Evolutionary conservation across 2,888 invertebrate species (phyloP).

Genomic region (Scaptomyza caliginosa): DNA sequence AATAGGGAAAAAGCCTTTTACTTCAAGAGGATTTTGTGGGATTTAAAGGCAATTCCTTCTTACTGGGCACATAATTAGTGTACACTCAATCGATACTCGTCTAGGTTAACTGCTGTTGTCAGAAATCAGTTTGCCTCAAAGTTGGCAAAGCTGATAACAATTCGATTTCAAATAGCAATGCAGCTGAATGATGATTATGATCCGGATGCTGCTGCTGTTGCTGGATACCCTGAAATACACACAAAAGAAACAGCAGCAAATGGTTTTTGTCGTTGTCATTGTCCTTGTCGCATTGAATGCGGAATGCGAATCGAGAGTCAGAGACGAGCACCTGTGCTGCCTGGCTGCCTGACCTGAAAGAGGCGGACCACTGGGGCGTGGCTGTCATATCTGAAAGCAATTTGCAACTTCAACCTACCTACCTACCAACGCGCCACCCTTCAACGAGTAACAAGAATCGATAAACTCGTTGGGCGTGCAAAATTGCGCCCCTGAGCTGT

Average conservation of each 20-base stretch:
- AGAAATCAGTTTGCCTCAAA: neutral
- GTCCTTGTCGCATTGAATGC: conserved; percentile 20
- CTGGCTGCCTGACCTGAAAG: conserved; percentile 65
- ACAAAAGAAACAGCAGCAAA: conserved; percentile 25
- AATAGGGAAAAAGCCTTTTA: no score
- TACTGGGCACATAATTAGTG: no score
- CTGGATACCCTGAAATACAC: conserved; percentile 11
- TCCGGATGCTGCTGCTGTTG: conserved; percentile 3
- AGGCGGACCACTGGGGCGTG: conserved; percentile 61
- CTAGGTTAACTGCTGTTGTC: neutral
- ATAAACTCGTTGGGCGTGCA: conserved; percentile 79
- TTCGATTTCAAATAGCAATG: conserved; percentile 8
- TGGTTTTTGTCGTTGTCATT: conserved; percentile 42
- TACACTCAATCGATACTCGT: neutral
- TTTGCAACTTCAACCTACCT: conserved; percentile 37
- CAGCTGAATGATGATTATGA: neutral
- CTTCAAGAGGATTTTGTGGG: no score
- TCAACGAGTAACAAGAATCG: conserved; percentile 72
- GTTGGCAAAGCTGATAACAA: conserved; percentile 1
- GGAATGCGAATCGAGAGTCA: conserved; percentile 48
- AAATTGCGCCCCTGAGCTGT: conserved; percentile 61
- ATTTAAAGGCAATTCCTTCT: no score
- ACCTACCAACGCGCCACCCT: conserved; percentile 15
- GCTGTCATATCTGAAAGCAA: conserved; percentile 79
- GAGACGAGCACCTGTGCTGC: conserved; percentile 23